Percentiles rank a stretch among this genome's conserved stretches.
Conservation (phyloP, 2,888 invertebrate genomes). For the Pollenia amentaria region DNA sequence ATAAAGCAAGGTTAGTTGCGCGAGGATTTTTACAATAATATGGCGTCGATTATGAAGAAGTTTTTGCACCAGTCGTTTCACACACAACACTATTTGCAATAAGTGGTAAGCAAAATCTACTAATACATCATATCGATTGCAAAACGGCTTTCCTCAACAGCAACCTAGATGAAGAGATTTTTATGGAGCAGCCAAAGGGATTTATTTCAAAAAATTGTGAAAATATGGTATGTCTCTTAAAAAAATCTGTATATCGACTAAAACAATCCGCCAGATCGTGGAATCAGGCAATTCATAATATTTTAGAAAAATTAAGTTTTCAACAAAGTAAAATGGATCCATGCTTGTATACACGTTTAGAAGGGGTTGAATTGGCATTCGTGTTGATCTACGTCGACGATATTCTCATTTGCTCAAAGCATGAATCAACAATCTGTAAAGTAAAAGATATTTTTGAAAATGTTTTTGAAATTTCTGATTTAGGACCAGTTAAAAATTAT, state of each 20-base stretch:
- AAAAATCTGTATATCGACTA: slow-evolving; percentile 43
- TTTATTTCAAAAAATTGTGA: slow-evolving; percentile 50
- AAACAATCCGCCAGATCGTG: slow-evolving; percentile 45
- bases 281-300: slow-evolving; percentile 8
- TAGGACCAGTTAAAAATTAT: slow-evolving; percentile 11
- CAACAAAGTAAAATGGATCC: slow-evolving; percentile 31
- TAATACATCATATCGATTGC: background rate
- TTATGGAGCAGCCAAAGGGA: slow-evolving; percentile 66
- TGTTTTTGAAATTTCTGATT: slow-evolving; percentile 2
- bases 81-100: too few species aligned
- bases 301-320: background rate
- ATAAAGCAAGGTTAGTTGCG: background rate
- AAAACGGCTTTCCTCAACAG: slow-evolving; percentile 20
- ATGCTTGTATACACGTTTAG: slow-evolving; percentile 26
- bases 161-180: slow-evolving; percentile 69
- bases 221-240: slow-evolving; percentile 21
- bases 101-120: background rate
- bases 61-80: too few species aligned
- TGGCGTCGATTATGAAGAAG: background rate
- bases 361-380: slow-evolving; percentile 27
- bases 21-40: background rate
- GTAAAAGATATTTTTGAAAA: background rate
- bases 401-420: slow-evolving; percentile 18
- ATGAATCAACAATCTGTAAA: background rate
- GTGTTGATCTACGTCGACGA: slow-evolving; percentile 34